Evolutionary conservation across 1,140 invertebrate genomes (phyloP), one percentile per base, ranked within the genome.

Genomic region (Drosophila pseudoobscura): DNA sequence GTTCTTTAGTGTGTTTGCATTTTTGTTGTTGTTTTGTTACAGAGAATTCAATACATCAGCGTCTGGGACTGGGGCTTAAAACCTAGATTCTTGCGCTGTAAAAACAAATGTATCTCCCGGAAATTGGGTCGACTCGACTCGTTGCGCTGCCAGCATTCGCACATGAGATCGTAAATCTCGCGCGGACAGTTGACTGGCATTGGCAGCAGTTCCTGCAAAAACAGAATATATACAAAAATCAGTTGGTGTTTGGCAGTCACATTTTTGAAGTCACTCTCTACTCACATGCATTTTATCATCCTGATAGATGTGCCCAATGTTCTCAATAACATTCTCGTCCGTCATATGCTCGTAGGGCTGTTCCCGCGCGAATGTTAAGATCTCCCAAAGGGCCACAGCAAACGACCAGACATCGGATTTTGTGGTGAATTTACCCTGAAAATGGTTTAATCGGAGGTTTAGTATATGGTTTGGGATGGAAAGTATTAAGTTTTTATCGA

Each of bases 141-240:
- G 80, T 97, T 95, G 24, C 96, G 93, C 83, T 97, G 96, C 98
- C 98, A 99, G 91, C 97, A 98, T 89, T 98, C 97, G 65, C 95
- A 94, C 96, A 98, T 98, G 68, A 99, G 92, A 91, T 98, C 97
- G 92, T 97, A 98, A 63, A 98, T 96, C 91, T 98, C 97, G 66
- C 96, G 94, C 9, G 96, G 96, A 92, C 97, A 98, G 73, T 96
- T 96, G 76, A 95, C 94, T 24, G 97, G 97, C 60, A 95, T 93
- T 2, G 95, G 94, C 13, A 97, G 93, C 52, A 94, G 93, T 65
- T 94, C 93, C 94, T 95, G 93, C 6, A 54, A 57, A 17, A 24
- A 50, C 9, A 45, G 20, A 24, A 11, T n/a, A 1, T 11, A 13
- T 3, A 11, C 11, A 17, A 15, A 11, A 17, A 51, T 29, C 11